phyloP scores from a whole-genome alignment of 92 coral and sea anemone species.

The Pocillopora grandis region DNA sequence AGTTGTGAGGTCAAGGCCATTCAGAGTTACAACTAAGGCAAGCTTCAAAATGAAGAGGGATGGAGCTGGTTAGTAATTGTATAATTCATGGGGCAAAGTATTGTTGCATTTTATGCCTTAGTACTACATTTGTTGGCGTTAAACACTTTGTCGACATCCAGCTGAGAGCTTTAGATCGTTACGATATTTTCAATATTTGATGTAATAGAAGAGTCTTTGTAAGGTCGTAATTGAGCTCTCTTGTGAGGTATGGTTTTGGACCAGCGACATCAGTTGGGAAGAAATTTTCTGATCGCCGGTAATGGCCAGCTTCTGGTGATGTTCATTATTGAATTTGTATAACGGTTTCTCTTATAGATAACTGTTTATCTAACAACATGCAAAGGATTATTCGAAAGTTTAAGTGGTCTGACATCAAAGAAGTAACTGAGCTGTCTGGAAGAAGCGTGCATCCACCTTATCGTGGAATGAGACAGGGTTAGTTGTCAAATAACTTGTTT shows the following conservation, averaged over 20 bases:
- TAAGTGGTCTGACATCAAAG: constrained; percentile 1
- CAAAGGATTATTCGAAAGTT: constrained; percentile 1
- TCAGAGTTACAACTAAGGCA: constrained; percentile 46
- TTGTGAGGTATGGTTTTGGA: no score
- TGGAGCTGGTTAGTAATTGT: constrained; percentile 14
- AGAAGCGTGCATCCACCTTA: background rate
- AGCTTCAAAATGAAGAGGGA: constrained; percentile 6
- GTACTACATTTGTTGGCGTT: no score
- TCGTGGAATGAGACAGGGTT: constrained; percentile 3
- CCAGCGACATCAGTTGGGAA: no score
- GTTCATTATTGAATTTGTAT: no score
- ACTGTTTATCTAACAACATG: background rate
- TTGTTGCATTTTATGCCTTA: no score
- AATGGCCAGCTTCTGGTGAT: background rate
- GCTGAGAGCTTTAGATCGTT: no score
- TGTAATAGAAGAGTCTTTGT: no score
- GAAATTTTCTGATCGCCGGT: background rate
- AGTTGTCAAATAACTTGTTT: background rate
- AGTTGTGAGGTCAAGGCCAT: constrained; percentile 24
- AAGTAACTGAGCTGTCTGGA: background rate
- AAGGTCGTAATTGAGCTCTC: no score
- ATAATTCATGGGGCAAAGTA: background rate
- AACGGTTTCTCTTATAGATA: background rate
- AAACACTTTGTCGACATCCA: no score
- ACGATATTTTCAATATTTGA: no score